Evolutionary conservation across 2,797 vertebrate species (phyloP).

Genomic region (Parotocinclus haroldoi): DNA sequence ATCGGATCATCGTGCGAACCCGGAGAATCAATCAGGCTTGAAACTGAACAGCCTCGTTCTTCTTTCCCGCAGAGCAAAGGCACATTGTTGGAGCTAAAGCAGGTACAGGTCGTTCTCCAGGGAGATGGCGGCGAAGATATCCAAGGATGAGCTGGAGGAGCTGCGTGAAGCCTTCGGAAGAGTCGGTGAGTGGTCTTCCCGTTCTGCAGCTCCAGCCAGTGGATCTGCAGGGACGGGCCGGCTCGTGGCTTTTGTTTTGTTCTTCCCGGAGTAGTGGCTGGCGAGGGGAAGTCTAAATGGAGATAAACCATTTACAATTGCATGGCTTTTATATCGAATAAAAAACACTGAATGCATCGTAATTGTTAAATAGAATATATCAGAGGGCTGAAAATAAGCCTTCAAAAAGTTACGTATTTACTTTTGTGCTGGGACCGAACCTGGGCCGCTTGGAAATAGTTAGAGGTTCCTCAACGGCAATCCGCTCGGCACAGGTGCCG

Average conservation of each 20-base stretch:
- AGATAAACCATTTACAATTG: too few relatives aligned
- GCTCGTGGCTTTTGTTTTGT: neutral
- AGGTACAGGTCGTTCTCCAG: slow-evolving; percentile 39
- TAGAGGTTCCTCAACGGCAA: too few relatives aligned
- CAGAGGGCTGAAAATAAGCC: too few relatives aligned
- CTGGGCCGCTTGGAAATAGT: too few relatives aligned
- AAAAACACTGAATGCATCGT: too few relatives aligned
- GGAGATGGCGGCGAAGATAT: slow-evolving; percentile 88
- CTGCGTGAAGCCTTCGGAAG: slow-evolving; percentile 86
- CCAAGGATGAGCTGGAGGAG: slow-evolving; percentile 92
- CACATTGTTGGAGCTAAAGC: slow-evolving; percentile 31
- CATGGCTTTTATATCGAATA: too few relatives aligned
- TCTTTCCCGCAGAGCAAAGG: slow-evolving; percentile 15
- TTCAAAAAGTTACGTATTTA: too few relatives aligned
- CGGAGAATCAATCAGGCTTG: neutral
- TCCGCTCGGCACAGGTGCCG: too few relatives aligned
- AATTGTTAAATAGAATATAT: too few relatives aligned
- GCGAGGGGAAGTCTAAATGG: too few relatives aligned
- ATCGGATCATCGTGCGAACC: neutral
- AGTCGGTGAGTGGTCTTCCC: slow-evolving; percentile 78
- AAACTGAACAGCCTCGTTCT: slow-evolving; percentile 4
- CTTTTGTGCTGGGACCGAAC: too few relatives aligned
- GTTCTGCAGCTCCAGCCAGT: slow-evolving; percentile 18
- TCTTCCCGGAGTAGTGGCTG: neutral
- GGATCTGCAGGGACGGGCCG: neutral